Evolutionary conservation across 2,888 invertebrate genomes (phyloP), one percentile per base, ranked within the genome.

Genomic region (Sisyra terminalis): DNA sequence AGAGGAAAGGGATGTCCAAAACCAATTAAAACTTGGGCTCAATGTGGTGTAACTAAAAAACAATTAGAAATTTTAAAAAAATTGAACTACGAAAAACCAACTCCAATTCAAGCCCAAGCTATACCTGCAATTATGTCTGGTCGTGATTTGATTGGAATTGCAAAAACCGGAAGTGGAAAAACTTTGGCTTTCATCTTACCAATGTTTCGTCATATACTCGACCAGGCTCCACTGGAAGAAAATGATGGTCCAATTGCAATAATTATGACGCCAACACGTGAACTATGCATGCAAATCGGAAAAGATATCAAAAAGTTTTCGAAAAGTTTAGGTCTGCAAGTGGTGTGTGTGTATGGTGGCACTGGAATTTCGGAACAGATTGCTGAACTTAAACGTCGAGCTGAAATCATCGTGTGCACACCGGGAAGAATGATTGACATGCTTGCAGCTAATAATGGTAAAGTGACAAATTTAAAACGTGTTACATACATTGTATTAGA

Each of bases 351-450:
- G 0, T 99, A 98, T 56, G 98, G 98, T 10, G 98, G 98, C 3
- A 97, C 97, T 0, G 97, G 94, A 0, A 90, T 92, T 48, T 89
- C 89, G 1, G 92, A 92, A 60, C 71, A 71, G 50, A 96, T 96
- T 52, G 96, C 96, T 0, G 96, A 96, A 59, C 58, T 97, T 47
- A 97, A 96, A 59, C 74, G 96, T 32, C 97, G 96, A 3, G 89
- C 94, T 0, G 96, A 97, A 64, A 90, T 99, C 50, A 92, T 99
- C 51, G 97, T 99, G 0, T 98, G 98, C 56, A 98, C 98, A 0
- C 98, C 98, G 0, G 98, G 98, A 0, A 73, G 98, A 39, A 98
- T 98, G 98, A 99, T 99, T 47, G 98, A 99, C 64, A 97, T 98
- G 96, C 61, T 99, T 51, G 93, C 97, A 0, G 98, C 97, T 0